phyloP scores from a whole-genome alignment of 2,888 invertebrate genomes.

The Rhagophthalmus giganteus region DNA sequence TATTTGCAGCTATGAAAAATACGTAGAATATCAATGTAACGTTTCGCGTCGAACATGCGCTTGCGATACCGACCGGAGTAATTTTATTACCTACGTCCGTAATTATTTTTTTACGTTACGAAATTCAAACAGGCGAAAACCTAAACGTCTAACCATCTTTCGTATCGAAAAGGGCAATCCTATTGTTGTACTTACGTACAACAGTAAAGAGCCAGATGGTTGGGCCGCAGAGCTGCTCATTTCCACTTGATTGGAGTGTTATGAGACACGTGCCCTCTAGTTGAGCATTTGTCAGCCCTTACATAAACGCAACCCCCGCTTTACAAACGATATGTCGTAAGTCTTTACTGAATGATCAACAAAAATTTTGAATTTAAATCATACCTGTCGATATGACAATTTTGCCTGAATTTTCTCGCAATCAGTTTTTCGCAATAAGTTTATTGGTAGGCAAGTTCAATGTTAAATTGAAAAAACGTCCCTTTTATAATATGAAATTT shows the following conservation, averaged over 20 bases:
- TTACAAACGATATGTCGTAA: slow-evolving; percentile 6
- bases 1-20: slow-evolving; percentile 22
- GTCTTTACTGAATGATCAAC: not conserved
- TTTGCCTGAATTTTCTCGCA: not conserved
- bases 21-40: slow-evolving; percentile 18
- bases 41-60: too few relatives aligned
- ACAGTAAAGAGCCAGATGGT: slow-evolving; percentile 35
- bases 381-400: too few relatives aligned
- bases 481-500: too few relatives aligned
- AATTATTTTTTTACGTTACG: too few relatives aligned
- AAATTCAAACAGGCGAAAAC: not conserved
- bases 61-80: too few relatives aligned
- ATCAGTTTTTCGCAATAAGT: too few relatives aligned
- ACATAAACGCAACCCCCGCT: slow-evolving; percentile 21
- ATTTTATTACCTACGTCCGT: too few relatives aligned
- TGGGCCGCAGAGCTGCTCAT: slow-evolving; percentile 29
- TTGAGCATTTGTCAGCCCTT: slow-evolving; percentile 42
- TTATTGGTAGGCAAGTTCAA: too few relatives aligned
- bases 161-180: not conserved
- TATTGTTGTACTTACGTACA: too few relatives aligned
- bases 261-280: slow-evolving; percentile 38
- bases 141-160: not conserved
- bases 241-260: slow-evolving; percentile 42
- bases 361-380: too few relatives aligned
- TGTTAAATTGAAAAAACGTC: too few relatives aligned